Base-by-base conservation (phyloP, 2,888 invertebrate genomes). In the Lithophane socia region DNA sequence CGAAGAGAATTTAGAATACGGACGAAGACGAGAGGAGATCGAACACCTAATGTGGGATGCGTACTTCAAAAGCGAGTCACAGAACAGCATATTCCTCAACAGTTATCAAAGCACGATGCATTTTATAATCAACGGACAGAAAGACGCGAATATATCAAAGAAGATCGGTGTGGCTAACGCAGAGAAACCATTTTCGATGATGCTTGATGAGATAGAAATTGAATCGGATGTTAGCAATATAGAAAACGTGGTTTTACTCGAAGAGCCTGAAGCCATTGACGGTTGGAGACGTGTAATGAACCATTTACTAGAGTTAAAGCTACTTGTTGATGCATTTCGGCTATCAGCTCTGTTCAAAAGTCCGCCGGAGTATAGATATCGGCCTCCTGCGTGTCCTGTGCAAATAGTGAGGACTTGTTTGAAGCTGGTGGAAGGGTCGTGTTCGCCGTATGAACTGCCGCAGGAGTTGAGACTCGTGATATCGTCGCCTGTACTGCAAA, bases 361-460 rank as follows among this genome's bases (percentile, higher is more conserved):
- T 1, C 97, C 97, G 56, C 91, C 94, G 0, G 96, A 96, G 80
- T 95, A 91, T 69, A 87, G 91, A n/a, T 94, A 92, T 71, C 90
- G 95, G 67, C 91, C 92, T 9, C 94, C 94, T 0, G 93, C 93
- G 9, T 96, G 96, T 75, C 96, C 96, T 0, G 95, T 98, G 58
- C 97, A 97, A 89, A 97, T 97, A 61, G 90, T 98, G 66, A 96
- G 97, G 91, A 95, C 98, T 3, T 98, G 97, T 83, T 94, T 97
- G 84, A 97, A 96, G 88, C 91, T 98, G 73, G 98, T 98, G 0
- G 98, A 98, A 91, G 97, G 97, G 5, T 94, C 97, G 8, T 94
- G 97, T 58, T 95, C 97, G 60, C 98, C 98, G 0, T 97, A 97
- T 87, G 97, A 98, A 78, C 92, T 98, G 86, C 97, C 97, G 3